Percentiles rank a stretch among this genome's conserved stretches.
Conservation (phyloP, 2,113 vertebrate species). For the Rissa tridactyla region DNA sequence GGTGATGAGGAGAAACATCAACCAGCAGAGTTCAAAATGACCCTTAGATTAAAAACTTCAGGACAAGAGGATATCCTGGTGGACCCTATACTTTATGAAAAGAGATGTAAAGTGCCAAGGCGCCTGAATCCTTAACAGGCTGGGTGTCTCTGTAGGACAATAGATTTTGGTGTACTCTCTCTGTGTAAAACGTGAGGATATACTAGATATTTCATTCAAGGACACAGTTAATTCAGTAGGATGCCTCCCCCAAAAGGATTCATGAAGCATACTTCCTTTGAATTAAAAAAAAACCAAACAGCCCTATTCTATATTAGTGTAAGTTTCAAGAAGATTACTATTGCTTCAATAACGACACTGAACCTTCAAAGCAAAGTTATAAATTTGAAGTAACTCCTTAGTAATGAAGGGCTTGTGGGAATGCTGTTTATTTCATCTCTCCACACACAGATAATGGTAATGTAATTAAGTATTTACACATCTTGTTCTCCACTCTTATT, state of each 20-base stretch:
- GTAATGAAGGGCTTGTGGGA: background rate
- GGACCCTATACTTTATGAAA: background rate
- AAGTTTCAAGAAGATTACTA: background rate
- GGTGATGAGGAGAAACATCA: background rate
- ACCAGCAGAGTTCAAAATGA: background rate
- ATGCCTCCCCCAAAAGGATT: background rate
- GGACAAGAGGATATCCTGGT: background rate
- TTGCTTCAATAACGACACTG: background rate
- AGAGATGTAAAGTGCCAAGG: background rate
- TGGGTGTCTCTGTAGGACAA: background rate
- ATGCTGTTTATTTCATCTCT: background rate
- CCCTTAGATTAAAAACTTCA: background rate
- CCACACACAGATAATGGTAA: background rate
- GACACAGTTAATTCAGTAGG: background rate
- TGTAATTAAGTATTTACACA: background rate
- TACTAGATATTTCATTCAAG: background rate
- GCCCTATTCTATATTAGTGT: background rate
- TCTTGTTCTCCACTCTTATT: background rate
- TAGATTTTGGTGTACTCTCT: background rate
- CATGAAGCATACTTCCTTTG: background rate
- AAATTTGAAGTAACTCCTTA: background rate
- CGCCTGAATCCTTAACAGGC: background rate
- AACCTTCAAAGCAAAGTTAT: background rate
- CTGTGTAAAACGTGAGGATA: background rate
- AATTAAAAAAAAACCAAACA: background rate